phyloP scores from a whole-genome alignment of 1,140 invertebrate species.

The Scaptomyza pallida region DNA sequence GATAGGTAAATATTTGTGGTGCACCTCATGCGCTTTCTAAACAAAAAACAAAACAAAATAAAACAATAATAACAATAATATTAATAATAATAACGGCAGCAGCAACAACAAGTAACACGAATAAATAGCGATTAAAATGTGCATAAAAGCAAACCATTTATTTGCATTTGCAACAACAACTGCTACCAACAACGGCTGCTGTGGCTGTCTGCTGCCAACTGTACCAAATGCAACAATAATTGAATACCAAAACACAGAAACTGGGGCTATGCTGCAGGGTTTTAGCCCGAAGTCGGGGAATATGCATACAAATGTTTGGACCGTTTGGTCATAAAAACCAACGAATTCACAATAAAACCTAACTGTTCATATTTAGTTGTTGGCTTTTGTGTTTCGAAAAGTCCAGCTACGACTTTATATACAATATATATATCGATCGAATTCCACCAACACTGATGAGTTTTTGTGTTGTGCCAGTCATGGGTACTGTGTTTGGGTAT shows the following conservation, averaged over 20 bases:
- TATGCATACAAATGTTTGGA: conserved; percentile 55
- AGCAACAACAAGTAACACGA: conserved; percentile 13
- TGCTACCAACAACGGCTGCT: conserved; percentile 22
- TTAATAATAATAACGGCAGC: conserved; percentile 9
- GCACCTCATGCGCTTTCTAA: conserved; percentile 88
- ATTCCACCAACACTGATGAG: not conserved
- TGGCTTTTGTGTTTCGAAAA: conserved; percentile 8
- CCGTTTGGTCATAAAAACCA: conserved; percentile 60
- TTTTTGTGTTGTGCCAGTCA: not conserved
- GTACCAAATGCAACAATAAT: conserved; percentile 65
- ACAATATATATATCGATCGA: not conserved
- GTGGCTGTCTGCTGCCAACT: conserved; percentile 14
- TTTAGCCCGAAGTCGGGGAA: conserved; percentile 14
- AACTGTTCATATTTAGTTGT: conserved; percentile 65
- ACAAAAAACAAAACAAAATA: conserved; percentile 42
- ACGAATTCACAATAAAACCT: conserved; percentile 68
- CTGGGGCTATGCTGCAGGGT: not conserved
- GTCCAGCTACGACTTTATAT: too few relatives aligned
- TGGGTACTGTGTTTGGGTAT: not conserved
- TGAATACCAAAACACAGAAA: conserved; percentile 60
- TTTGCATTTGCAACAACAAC: conserved; percentile 49
- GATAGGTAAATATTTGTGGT: conserved; percentile 91
- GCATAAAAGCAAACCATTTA: conserved; percentile 46
- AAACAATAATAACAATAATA: conserved; percentile 17
- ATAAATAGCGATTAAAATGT: conserved; percentile 23